Conservation (phyloP, 2,113 vertebrate genomes). For the Prinia subflava region DNA sequence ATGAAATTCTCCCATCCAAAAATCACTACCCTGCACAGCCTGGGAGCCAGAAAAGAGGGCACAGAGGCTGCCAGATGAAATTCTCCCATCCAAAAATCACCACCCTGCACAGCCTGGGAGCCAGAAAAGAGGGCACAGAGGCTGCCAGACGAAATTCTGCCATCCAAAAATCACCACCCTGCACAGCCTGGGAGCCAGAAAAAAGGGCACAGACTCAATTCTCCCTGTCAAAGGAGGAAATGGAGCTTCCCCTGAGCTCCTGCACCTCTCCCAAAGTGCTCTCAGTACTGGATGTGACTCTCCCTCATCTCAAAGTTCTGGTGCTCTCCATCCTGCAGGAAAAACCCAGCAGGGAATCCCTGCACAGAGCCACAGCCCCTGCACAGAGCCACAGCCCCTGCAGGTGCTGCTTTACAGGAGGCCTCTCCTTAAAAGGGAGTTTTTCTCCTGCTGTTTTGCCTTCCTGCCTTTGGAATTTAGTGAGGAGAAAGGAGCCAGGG, state of each 20-base stretch:
- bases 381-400: not conserved
- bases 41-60: too few relatives aligned
- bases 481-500: not conserved
- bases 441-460: not conserved
- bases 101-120: too few relatives aligned
- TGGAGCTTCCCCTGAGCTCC: not conserved
- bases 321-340: not conserved
- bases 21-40: too few relatives aligned
- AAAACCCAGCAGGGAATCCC: not conserved
- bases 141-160: too few relatives aligned
- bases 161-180: not conserved
- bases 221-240: not conserved
- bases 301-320: not conserved
- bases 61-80: too few relatives aligned
- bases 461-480: not conserved
- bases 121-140: too few relatives aligned
- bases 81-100: too few relatives aligned
- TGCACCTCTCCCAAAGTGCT: not conserved
- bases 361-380: not conserved
- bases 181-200: not conserved
- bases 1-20: too few relatives aligned
- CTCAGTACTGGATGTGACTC: not conserved
- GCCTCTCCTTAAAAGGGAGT: not conserved
- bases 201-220: not conserved
- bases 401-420: not conserved